Percentiles rank a stretch among this genome's conserved stretches.
These are phyloP conservation scores for Chloropsis cyanopogon DNA, from an alignment of 2,113 vertebrate genomes.

Conservation along the genomic window DNA sequence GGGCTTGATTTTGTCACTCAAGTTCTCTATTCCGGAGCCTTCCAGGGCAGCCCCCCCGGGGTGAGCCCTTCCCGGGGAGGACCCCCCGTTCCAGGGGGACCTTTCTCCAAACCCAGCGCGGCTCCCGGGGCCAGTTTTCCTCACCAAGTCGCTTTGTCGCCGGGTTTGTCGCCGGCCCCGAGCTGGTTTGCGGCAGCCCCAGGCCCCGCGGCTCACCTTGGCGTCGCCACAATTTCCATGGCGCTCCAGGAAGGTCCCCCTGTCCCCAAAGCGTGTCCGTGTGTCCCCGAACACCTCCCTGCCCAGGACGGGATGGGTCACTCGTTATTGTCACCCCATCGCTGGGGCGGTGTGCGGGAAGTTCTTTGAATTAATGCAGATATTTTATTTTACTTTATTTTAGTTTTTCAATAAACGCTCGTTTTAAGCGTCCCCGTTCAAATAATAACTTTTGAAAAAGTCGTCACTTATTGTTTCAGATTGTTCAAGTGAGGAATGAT, in stretches of 20 bases:
- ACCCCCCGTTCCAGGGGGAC: background rate
- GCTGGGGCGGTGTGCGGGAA: background rate
- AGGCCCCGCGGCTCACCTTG: background rate
- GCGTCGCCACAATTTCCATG: background rate
- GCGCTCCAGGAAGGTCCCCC: background rate
- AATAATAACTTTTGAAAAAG: background rate
- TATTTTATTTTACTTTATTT: background rate
- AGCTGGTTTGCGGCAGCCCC: background rate
- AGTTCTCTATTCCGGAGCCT: background rate
- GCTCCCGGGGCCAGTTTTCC: background rate
- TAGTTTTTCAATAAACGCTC: background rate
- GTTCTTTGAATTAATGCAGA: background rate
- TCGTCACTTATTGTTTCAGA: background rate
- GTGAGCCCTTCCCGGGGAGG: background rate
- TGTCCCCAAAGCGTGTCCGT: background rate
- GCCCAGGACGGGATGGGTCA: background rate
- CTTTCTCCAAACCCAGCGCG: background rate
- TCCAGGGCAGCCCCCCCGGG: background rate
- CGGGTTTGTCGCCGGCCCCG: background rate
- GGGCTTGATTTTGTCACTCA: background rate
- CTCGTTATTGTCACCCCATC: background rate
- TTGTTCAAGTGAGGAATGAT: background rate
- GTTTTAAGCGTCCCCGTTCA: background rate
- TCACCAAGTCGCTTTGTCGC: background rate
- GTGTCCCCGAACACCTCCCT: background rate